Percentiles rank a stretch among this genome's conserved stretches.
Conservation (phyloP, 2,113 vertebrate genomes). For the Sus scrofa region T2T-Sscrofa CM000815.6:126078001-126078500, state of each 20-base stretch:
- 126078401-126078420: constrained; percentile 95
- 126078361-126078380: constrained; percentile 60
- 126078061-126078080: too few relatives aligned
- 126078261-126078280: neutral
- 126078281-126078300: neutral
- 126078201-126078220: neutral
- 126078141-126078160: neutral
- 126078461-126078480: constrained; percentile 74
- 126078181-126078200: neutral
- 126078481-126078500: constrained; percentile 70
- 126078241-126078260: neutral
- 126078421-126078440: constrained; percentile 93
- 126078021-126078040: too few relatives aligned
- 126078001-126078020: too few relatives aligned
- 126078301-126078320: neutral
- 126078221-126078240: neutral
- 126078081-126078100: too few relatives aligned
- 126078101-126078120: too few relatives aligned
- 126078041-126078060: too few relatives aligned
- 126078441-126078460: constrained; percentile 95
- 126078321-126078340: neutral
- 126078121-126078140: too few relatives aligned
- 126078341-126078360: neutral
- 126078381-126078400: constrained; percentile 94
- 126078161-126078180: neutral